Base-by-base conservation (phyloP, 2,888 invertebrate genomes). In the Bombylius discolor region DNA sequence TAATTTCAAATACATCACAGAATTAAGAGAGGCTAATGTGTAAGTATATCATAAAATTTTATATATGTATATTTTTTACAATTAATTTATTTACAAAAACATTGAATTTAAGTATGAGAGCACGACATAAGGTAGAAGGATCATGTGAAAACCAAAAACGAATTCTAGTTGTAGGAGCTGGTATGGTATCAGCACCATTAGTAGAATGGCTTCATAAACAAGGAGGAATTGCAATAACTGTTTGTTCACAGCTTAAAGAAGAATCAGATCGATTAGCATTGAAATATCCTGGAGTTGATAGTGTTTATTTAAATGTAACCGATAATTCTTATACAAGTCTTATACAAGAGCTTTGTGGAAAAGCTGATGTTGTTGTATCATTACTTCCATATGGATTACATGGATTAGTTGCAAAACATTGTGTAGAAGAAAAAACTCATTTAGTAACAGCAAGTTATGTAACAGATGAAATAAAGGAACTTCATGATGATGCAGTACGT, bases 371-470 rank as follows among this genome's bases (percentile, higher is more conserved):
- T 0, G 89, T 88, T 0, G 79, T 92, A 7, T 95, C 98, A 0
- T 79, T 99, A 48, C 76, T 99, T 50, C 99, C 99, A 0, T 96
- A 94, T 68, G 79, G 83, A 14, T 78, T 96, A 42, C 99, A 99
- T 70, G 88, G 90, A 0, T 77, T 84, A 6, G 84, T 89, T 4
- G 98, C 97, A 0, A 81, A 83, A 65, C 82, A 85, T 23, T 99
- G 98, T 69, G 87, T 99, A 53, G 79, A 81, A n/a, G 80, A 87
- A 59, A 82, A 84, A 59, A 87, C 86, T 0, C 92, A 99, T 70
- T 83, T 99, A 84, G 95, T 99, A 23, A 99, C 99, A 0, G 96
- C 97, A 0, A 96, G 95, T 59, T 99, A 99, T 67, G 83, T 92
- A 56, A 87, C 88, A 12, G 87, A 91, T 2, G 85, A 88, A 66